These are phyloP conservation scores for Cirrhinus mrigala DNA, from an alignment of 2,797 vertebrate species.

Conservation along the genomic window DNA sequence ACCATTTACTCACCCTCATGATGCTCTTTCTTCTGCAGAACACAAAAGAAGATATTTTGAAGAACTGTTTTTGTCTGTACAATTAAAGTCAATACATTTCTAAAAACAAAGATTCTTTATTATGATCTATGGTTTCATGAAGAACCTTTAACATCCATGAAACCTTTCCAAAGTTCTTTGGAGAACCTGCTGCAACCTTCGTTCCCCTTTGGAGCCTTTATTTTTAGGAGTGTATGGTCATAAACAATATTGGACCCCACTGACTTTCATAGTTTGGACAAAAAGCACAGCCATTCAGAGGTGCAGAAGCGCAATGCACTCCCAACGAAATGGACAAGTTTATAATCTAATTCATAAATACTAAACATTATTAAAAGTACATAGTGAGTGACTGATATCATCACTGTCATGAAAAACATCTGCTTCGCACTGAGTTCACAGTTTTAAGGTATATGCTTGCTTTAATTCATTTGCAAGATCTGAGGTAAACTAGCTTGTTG, in stretches of 20 bases:
- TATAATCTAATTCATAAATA: too few species aligned
- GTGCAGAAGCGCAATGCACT: too few species aligned
- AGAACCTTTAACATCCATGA: background rate
- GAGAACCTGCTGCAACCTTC: background rate
- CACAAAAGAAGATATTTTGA: conserved; percentile 1
- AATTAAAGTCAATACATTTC: background rate
- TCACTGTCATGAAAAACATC: too few species aligned
- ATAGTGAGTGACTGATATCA: too few species aligned
- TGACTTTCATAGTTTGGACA: background rate
- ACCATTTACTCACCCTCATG: background rate
- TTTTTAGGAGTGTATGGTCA: too few species aligned
- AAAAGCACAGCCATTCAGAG: background rate
- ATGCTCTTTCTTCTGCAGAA: background rate
- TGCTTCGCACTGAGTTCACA: too few species aligned
- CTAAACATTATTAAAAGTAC: too few species aligned
- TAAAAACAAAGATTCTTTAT: background rate
- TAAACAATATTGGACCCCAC: too few species aligned
- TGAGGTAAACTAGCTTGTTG: too few species aligned
- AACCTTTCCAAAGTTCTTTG: background rate
- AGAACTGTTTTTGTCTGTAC: background rate
- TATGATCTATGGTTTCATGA: background rate
- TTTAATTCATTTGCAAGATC: too few species aligned
- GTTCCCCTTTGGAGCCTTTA: background rate
- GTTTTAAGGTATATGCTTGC: too few species aligned
- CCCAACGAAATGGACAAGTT: too few species aligned